A percentile compares a stretch with the other conserved stretches of the same genome.
Conservation (phyloP, 1,140 invertebrate genomes). For the Diprion similis region DNA sequence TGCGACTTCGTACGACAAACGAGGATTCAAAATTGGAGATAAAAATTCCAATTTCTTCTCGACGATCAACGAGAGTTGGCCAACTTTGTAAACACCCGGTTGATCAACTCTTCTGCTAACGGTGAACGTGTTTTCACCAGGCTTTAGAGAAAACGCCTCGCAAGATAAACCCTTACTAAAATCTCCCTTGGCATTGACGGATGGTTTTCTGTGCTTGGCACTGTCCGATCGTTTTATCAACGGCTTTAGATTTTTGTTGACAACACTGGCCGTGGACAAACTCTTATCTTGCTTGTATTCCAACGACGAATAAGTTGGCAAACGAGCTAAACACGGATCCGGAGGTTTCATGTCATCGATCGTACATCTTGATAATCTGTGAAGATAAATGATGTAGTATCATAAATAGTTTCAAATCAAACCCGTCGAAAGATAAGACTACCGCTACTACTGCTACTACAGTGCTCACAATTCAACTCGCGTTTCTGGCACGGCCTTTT, state of each 20-base stretch:
- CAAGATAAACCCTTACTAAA: conserved; percentile 68
- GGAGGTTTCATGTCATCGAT: conserved; percentile 66
- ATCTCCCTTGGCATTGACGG: conserved; percentile 62
- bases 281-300: conserved; percentile 83
- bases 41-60: conserved; percentile 63
- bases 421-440: neutral
- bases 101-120: conserved; percentile 67
- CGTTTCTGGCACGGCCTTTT: conserved; percentile 37
- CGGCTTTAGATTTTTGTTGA: conserved; percentile 66
- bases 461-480: conserved; percentile 46
- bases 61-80: conserved; percentile 67
- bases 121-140: conserved; percentile 76
- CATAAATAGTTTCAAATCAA: conserved; percentile 13
- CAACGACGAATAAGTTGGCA: conserved; percentile 74
- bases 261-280: conserved; percentile 69
- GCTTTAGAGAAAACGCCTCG: conserved; percentile 66
- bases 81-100: conserved; percentile 67
- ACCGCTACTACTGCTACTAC: neutral
- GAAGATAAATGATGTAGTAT: conserved; percentile 20
- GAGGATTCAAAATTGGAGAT: conserved; percentile 57
- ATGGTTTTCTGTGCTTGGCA: conserved; percentile 66
- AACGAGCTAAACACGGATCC: conserved; percentile 65
- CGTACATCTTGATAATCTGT: conserved; percentile 55
- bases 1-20: conserved; percentile 64
- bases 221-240: conserved; percentile 66